phyloP scores from a whole-genome alignment of 2,888 invertebrate species.

The Campoletis raptor region DNA sequence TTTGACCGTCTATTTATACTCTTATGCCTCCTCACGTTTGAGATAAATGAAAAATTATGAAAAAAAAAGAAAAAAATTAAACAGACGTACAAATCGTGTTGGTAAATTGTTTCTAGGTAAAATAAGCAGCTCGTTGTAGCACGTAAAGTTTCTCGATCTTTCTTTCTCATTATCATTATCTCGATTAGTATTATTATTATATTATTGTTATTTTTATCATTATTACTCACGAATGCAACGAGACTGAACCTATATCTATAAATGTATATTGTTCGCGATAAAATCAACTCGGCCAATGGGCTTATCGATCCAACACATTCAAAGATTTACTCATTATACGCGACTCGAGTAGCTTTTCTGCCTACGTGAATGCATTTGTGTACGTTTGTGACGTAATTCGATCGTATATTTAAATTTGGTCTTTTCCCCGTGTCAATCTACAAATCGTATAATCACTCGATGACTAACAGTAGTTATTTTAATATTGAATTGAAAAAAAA shows the following conservation, averaged over 20 bases:
- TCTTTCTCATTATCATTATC: background rate
- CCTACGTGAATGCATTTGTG: background rate
- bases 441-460: conserved; percentile 40
- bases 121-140: background rate
- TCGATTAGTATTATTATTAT: background rate
- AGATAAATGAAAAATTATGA: conserved; percentile 14
- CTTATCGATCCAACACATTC: conserved; percentile 68
- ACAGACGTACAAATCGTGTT: conserved; percentile 3
- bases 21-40: background rate
- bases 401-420: conserved; percentile 57
- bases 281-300: conserved; percentile 64
- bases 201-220: conserved; percentile 18
- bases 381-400: conserved; percentile 36
- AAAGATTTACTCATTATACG: conserved; percentile 62
- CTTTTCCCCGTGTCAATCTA: background rate
- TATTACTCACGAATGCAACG: conserved; percentile 47
- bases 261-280: conserved; percentile 46
- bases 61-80: conserved; percentile 5
- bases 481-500: background rate
- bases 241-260: conserved; percentile 6
- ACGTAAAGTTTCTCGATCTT: conserved; percentile 19
- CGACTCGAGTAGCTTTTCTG: background rate
- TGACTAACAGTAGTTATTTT: conserved; percentile 34
- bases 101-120: conserved; percentile 31
- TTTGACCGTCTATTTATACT: conserved; percentile 29